Evolutionary conservation across 2,113 vertebrate genomes (phyloP), one percentile per base, ranked within the genome.

Genomic region (Apistogramma diplotaenia): DNA sequence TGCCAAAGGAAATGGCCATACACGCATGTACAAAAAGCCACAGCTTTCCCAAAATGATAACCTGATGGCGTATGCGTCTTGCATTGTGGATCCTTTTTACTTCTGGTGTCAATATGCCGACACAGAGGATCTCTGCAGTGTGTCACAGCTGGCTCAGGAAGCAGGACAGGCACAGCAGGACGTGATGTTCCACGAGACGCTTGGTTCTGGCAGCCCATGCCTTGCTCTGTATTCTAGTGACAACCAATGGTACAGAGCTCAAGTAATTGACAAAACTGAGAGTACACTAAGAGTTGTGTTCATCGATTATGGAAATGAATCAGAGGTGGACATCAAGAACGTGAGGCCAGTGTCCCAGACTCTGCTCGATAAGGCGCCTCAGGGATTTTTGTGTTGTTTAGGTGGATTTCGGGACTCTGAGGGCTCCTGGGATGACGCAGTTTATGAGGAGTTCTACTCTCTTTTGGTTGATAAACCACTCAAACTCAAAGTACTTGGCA

Each of bases 91-190:
- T 12, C 97, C 97, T 4, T 89, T 92, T 51, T 96, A 93, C 83
- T 98, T 98, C 80, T 99, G 97, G 97, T 97, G 97, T 91, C 94
- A 94, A 21, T 89, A 92, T 61, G 86, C 91, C 3, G 87, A 96
- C 80, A 85, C 87, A 0, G 87, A 94, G 37, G 87, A 90, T 0
- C 88, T 97, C 21, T 59, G 55, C 16, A 87, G 83, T 56, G 74
- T 98, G 3, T 90, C 95, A 37, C 62, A 23, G 29, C 86, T 96
- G 80, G 90, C 96, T 55, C 92, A 96, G 12, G 89, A 91, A 58
- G 89, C 86, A 2, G 95, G 93, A 82, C 92, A 90, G 16, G 56
- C 79, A 10, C 84, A 79, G 8, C 54, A 72, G 15, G 70, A 12
- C 82, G 49, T 0, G 1, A 73, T n/a, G n/a, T 83, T 61, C 16